Base-by-base conservation (phyloP, 2,888 invertebrate genomes). In the Girardia tigrina region DNA sequence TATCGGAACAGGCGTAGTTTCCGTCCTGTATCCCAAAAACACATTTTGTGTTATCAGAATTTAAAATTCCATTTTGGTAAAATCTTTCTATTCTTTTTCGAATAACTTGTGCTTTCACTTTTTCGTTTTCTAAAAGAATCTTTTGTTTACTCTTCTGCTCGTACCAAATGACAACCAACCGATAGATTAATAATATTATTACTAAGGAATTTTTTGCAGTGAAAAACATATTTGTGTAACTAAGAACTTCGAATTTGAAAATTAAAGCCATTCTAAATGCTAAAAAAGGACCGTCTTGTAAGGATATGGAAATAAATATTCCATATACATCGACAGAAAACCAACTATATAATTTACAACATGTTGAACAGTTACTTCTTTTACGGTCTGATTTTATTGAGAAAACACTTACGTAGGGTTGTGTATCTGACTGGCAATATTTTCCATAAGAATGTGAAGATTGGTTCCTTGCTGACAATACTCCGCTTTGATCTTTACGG, bases 161-260 rank as follows among this genome's bases (percentile, higher is more conserved):
- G 26, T 26, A 75, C 71, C 80, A 80, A 42, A 83, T 79, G 16
- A 82, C 81, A 20, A 81, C 90, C 0, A 92, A 85, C 6, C 92
- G 86, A 82, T 92, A 92, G 74, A 91, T 86, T 82, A 92, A 91
- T 0, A 94, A 86, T 0, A 92, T 84, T 78, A 94, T 93, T 27
- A 94, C 93, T 83, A 92, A 84, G 0, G 90, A 90, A 81, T 91
- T 92, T 85, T 92, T 91, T 85, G 92, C 93, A 0, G 94, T 93
- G 85, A 94, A 94, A 86, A 94, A 94, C 79, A 94, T 91, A 83
- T 94, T 94, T 89, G 94, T 94, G 82, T 94, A 94, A 81, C 91
- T 93, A 79, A 93, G 89, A 36, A 94, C 91, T 79, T 89, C 88
- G 84, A 91, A 93, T 81, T 91, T 90, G 20, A 90, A 88, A 77